phyloP scores from a whole-genome alignment of 2,113 vertebrate genomes.

The Upupa epops region DNA sequence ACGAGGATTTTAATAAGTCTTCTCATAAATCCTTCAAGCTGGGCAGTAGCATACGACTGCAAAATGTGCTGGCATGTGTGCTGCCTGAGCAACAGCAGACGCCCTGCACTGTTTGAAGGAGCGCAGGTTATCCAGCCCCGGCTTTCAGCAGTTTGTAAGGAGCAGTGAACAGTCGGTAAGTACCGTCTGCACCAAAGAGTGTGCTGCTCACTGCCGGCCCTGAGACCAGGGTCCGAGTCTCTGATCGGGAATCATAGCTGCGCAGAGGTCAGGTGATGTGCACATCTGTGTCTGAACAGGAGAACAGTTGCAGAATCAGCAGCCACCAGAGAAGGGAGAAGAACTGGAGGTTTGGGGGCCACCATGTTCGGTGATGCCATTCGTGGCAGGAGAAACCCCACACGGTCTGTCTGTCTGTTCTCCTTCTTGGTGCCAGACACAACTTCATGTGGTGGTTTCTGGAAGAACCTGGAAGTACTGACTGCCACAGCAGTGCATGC shows the following conservation, averaged over 20 bases:
- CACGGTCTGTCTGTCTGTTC: too few relatives aligned
- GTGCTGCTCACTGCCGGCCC: not conserved
- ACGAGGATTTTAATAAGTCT: not conserved
- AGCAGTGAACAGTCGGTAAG: not conserved
- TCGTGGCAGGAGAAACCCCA: fast-evolving
- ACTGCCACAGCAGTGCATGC: not conserved
- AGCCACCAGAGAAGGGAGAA: not conserved
- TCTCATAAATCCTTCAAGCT: not conserved
- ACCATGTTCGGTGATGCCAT: too few relatives aligned
- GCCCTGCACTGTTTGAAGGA: not conserved
- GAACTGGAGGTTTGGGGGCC: not conserved
- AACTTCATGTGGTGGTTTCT: not conserved
- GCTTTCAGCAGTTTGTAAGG: not conserved
- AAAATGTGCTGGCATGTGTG: not conserved
- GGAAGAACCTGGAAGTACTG: not conserved
- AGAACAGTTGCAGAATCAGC: not conserved
- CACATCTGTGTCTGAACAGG: not conserved
- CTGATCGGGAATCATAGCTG: not conserved
- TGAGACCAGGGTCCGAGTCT: not conserved
- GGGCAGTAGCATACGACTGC: not conserved
- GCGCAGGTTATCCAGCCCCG: not conserved
- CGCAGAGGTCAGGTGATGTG: not conserved
- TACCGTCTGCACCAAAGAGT: not conserved
- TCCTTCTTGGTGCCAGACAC: not conserved
- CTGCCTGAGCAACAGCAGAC: not conserved